Evolutionary conservation across 2,888 invertebrate genomes (phyloP).

Genomic region (Drosophila phalerata): DNA sequence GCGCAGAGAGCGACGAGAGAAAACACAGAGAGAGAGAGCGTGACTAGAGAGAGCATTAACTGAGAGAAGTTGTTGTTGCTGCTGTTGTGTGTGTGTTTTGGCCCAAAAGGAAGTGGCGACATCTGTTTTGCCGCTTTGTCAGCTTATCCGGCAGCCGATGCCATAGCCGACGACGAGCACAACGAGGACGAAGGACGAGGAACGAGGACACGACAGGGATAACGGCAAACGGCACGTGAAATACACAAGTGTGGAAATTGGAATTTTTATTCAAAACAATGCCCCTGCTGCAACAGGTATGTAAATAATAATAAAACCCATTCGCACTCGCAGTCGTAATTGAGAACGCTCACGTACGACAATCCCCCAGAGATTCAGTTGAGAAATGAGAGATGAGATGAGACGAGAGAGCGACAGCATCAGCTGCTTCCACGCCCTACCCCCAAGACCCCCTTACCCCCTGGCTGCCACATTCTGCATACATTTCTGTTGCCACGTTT

Average conservation of each 20-base stretch:
- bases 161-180: constrained; percentile 52
- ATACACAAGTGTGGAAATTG: constrained; percentile 84
- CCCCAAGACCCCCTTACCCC: background rate
- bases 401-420: constrained; percentile 26
- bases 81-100: constrained; percentile 25
- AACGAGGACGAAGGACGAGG: constrained; percentile 40
- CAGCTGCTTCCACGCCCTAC: constrained; percentile 60
- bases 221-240: constrained; percentile 65
- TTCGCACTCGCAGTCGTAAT: constrained; percentile 74
- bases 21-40: constrained; percentile 21
- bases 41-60: constrained; percentile 16
- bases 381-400: constrained; percentile 37
- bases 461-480: background rate
- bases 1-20: constrained; percentile 57
- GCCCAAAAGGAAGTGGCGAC: constrained; percentile 67
- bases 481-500: background rate
- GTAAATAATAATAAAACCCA: constrained; percentile 84
- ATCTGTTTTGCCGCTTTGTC: constrained; percentile 81
- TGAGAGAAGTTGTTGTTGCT: constrained; percentile 14
- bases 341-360: constrained; percentile 74
- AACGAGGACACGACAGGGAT: constrained; percentile 32
- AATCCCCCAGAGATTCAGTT: constrained; percentile 6
- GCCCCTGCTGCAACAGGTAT: constrained; percentile 85
- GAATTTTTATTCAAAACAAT: constrained; percentile 85
- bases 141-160: constrained; percentile 68